These are phyloP conservation scores for Plectropomus leopardus DNA, from an alignment of 2,113 vertebrate genomes.

Conservation along the genomic window DNA sequence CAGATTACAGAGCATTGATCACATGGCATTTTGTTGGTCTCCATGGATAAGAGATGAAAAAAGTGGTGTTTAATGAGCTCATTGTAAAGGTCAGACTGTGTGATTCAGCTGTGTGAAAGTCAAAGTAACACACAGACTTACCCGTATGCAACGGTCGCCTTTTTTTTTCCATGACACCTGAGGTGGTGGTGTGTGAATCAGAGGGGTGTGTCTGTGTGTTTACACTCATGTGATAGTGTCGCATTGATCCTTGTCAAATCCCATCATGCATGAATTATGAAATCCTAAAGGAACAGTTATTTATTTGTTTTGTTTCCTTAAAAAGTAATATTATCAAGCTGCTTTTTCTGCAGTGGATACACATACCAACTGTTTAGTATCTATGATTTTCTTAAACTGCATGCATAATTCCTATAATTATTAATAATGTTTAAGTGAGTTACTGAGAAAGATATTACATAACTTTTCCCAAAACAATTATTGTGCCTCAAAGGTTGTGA, in stretches of 20 bases:
- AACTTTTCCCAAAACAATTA: not conserved
- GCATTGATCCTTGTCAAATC: not conserved
- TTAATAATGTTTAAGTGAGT: not conserved
- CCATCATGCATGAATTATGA: not conserved
- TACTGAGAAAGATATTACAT: not conserved
- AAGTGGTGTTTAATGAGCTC: not conserved
- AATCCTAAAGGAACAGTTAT: not conserved
- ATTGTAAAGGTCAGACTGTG: conserved; percentile 1
- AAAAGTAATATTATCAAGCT: not conserved
- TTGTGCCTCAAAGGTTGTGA: too few species aligned
- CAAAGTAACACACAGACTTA: not conserved
- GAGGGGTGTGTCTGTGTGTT: conserved; percentile 4
- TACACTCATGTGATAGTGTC: not conserved
- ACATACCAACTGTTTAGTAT: not conserved
- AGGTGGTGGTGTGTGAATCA: conserved; percentile 6
- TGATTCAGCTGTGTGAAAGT: conserved; percentile 5
- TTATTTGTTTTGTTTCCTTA: too few species aligned
- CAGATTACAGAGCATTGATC: not conserved
- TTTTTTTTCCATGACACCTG: not conserved
- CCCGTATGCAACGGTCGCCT: not conserved
- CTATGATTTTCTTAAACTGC: not conserved
- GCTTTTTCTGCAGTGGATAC: not conserved
- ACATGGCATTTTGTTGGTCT: not conserved
- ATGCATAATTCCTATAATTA: not conserved
- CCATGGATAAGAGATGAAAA: not conserved